Conservation (phyloP, 30 jellyfish, hydroid and myxozoan genomes). For the Chrysaora quinquecirrha region DNA sequence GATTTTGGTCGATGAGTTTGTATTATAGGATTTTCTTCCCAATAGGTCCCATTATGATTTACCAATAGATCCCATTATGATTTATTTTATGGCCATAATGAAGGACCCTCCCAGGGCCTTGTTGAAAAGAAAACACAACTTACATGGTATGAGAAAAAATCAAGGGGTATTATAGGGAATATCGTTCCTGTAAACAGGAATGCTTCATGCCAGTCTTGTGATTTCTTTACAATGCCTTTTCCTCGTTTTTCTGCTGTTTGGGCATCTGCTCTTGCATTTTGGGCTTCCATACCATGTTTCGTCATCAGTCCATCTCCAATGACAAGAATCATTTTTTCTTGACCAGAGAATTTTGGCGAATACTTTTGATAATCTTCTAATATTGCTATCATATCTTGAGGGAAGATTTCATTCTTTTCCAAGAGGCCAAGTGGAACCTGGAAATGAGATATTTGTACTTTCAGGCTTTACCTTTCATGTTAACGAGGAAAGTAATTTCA, state of each 20-base stretch:
- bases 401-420: constrained; percentile 3
- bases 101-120: too few relatives aligned
- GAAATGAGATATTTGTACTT: neutral
- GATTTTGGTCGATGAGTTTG: too few relatives aligned
- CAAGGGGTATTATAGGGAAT: neutral
- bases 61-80: neutral
- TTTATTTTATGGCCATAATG: neutral
- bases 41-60: too few relatives aligned
- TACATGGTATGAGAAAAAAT: neutral
- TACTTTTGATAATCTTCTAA: neutral
- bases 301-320: neutral
- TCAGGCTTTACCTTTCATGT: too few relatives aligned
- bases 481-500: neutral
- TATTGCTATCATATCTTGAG: too few relatives aligned
- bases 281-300: too few relatives aligned
- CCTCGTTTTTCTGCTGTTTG: neutral
- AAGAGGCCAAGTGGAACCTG: constrained; percentile 6
- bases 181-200: neutral
- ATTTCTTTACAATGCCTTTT: neutral
- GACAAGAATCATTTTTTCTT: neutral
- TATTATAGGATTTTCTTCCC: too few relatives aligned
- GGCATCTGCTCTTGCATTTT: neutral
- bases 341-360: neutral
- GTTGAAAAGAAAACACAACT: neutral
- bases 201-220: neutral